These are phyloP conservation scores for Mixornis gularis DNA, from an alignment of 2,113 vertebrate genomes.

Conservation along the genomic window DNA sequence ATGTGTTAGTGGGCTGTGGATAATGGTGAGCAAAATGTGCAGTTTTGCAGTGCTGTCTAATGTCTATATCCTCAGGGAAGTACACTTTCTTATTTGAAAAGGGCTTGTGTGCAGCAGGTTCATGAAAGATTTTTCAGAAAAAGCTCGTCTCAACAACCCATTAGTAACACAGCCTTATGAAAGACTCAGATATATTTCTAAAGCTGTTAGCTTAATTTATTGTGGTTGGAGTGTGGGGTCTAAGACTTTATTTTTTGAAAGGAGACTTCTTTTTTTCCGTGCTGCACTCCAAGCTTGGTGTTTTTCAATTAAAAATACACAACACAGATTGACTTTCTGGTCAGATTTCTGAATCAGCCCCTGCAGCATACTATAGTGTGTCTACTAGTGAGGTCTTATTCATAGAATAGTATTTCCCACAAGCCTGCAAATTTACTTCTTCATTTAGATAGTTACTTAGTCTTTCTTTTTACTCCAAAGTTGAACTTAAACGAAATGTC, in stretches of 20 bases:
- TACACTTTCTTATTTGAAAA: constrained; percentile 15
- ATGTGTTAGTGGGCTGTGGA: not conserved
- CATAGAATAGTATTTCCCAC: not conserved
- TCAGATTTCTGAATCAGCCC: not conserved
- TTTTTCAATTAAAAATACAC: not conserved
- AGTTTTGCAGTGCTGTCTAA: constrained; percentile 34
- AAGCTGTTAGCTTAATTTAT: constrained; percentile 6
- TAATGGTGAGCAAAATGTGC: constrained; percentile 18
- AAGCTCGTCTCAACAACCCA: not conserved
- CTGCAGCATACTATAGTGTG: not conserved
- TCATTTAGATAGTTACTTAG: not conserved
- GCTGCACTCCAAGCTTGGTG: not conserved
- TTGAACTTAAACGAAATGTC: not conserved
- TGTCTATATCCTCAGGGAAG: constrained; percentile 11
- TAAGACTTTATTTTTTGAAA: not conserved
- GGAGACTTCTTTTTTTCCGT: not conserved
- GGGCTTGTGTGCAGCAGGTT: constrained; percentile 24
- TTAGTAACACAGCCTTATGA: not conserved
- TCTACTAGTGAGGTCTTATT: not conserved
- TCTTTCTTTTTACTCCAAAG: constrained; percentile 36
- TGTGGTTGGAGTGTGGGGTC: not conserved
- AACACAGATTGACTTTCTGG: not conserved
- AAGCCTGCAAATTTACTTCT: not conserved
- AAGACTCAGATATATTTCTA: not conserved
- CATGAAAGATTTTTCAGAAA: constrained; percentile 20